phyloP scores from a whole-genome alignment of 2,888 invertebrate genomes.

The Metellina segmentata region DNA sequence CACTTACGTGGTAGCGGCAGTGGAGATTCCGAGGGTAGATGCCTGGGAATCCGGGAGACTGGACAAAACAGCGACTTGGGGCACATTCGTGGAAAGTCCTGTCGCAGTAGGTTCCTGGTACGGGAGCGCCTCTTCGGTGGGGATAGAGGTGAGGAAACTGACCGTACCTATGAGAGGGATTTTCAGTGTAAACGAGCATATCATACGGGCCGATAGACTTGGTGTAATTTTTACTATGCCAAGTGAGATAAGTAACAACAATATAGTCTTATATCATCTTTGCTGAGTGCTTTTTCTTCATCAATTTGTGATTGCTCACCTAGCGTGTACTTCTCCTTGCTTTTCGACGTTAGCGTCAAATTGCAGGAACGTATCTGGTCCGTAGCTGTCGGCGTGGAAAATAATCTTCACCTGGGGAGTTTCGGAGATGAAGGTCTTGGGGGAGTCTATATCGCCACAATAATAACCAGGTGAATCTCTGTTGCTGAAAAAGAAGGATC shows the following conservation, averaged over 20 bases:
- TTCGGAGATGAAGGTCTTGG: constrained; percentile 96
- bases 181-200: too few relatives aligned
- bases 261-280: too few relatives aligned
- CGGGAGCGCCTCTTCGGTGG: constrained; percentile 92
- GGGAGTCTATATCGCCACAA: constrained; percentile 96
- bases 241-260: too few relatives aligned
- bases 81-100: constrained; percentile 92
- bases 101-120: constrained; percentile 94
- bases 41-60: constrained; percentile 95
- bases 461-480: constrained; percentile 87
- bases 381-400: constrained; percentile 95
- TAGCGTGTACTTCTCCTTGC: constrained; percentile 88
- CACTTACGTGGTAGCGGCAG: constrained; percentile 92
- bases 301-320: constrained; percentile 84
- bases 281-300: too few relatives aligned
- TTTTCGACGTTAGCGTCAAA: constrained; percentile 94
- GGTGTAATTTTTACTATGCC: too few relatives aligned
- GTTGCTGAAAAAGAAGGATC: constrained; percentile 45
- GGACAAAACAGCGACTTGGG: constrained; percentile 95
- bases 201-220: too few relatives aligned
- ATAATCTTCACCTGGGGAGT: constrained; percentile 95
- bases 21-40: constrained; percentile 94
- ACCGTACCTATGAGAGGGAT: constrained; percentile 87
- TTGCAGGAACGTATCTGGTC: constrained; percentile 93
- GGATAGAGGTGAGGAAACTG: constrained; percentile 96